These are phyloP conservation scores for Aselliscus stoliczkanus DNA, from an alignment of 2,797 vertebrate species.

Conservation along the genomic window DNA sequence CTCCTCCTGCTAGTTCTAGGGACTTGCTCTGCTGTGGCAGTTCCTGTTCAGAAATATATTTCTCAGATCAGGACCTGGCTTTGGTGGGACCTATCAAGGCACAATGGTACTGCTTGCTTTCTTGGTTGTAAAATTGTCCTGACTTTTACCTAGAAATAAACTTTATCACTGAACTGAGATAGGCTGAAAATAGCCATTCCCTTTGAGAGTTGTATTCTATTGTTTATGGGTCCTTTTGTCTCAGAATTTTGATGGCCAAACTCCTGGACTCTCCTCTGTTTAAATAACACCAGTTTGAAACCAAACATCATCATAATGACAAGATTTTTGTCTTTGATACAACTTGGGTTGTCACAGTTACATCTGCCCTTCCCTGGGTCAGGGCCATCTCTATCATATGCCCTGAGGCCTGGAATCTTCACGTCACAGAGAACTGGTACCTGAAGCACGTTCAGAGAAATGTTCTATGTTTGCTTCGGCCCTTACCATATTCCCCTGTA, in stretches of 20 bases:
- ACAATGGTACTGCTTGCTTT: background rate
- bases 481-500: background rate
- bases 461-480: background rate
- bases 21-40: background rate
- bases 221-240: background rate
- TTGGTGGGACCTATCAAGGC: background rate
- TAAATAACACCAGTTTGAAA: background rate
- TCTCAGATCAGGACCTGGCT: background rate
- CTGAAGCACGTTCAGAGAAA: background rate
- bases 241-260: background rate
- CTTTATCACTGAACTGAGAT: background rate
- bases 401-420: background rate
- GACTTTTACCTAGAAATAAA: background rate
- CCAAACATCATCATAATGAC: background rate
- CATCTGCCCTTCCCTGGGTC: background rate
- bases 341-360: background rate
- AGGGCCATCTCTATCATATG: background rate
- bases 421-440: background rate
- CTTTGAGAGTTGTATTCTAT: constrained; percentile 4
- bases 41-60: background rate
- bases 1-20: background rate
- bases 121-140: background rate
- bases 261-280: background rate
- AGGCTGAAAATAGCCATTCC: background rate
- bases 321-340: background rate